These are phyloP conservation scores for Stenodema calcarata DNA, from an alignment of 2,888 invertebrate species.

Conservation along the genomic window DNA sequence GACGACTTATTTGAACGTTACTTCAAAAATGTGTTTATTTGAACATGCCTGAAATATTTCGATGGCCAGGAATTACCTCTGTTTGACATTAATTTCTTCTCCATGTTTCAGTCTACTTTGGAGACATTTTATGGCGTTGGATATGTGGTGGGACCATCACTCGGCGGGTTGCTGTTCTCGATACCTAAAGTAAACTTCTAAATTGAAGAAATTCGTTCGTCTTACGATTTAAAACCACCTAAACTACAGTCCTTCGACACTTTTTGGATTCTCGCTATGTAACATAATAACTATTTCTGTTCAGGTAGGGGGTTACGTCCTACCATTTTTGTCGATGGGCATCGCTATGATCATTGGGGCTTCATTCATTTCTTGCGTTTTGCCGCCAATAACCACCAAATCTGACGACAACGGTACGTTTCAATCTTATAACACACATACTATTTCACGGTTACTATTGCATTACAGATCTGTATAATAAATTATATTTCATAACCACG, in stretches of 20 bases:
- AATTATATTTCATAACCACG: background rate
- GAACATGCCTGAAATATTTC: too few species aligned
- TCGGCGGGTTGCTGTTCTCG: slow-evolving; percentile 60
- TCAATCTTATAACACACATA: background rate
- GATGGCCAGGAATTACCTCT: too few species aligned
- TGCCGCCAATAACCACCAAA: background rate
- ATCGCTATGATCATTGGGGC: slow-evolving; percentile 60
- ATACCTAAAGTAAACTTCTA: slow-evolving; percentile 54
- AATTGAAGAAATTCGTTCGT: too few species aligned
- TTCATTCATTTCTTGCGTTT: background rate
- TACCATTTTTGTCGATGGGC: slow-evolving; percentile 64
- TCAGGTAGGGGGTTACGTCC: slow-evolving; percentile 62
- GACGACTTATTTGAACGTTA: too few species aligned
- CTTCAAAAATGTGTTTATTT: too few species aligned
- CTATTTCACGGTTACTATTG: background rate
- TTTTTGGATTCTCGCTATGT: too few species aligned
- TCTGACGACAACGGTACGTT: background rate
- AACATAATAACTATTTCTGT: slow-evolving; percentile 44
- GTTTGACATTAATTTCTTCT: too few species aligned
- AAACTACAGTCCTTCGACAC: too few species aligned
- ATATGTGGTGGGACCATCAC: slow-evolving; percentile 61
- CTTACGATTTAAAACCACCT: too few species aligned
- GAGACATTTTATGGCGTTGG: slow-evolving; percentile 62
- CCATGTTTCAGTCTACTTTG: slow-evolving; percentile 60
- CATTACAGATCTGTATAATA: too few species aligned